Conservation (phyloP, 2,888 invertebrate genomes). For the Orthosia cruda region DNA sequence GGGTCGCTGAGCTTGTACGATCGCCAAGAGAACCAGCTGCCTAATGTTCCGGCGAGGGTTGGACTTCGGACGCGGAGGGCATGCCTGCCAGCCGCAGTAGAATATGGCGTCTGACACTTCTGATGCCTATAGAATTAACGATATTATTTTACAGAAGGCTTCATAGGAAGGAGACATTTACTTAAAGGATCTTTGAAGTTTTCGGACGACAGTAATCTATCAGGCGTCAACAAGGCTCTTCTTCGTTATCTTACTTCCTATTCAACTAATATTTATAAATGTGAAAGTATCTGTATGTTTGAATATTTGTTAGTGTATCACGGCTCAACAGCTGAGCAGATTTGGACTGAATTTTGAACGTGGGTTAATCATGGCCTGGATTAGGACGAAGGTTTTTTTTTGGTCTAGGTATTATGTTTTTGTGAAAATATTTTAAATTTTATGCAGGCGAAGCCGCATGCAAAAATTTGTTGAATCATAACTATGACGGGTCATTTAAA, state of each 20-base stretch:
- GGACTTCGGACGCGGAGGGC: constrained; percentile 63
- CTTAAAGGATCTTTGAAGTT: not conserved
- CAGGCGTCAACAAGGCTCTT: too few species aligned
- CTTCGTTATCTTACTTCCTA: too few species aligned
- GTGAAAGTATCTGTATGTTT: too few species aligned
- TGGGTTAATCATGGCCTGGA: too few species aligned
- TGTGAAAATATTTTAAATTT: not conserved
- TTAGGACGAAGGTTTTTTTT: too few species aligned
- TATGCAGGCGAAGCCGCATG: too few species aligned
- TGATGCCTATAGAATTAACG: constrained; percentile 79
- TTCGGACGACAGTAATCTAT: not conserved
- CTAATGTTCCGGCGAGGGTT: constrained; percentile 73
- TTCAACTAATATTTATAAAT: too few species aligned
- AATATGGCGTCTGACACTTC: constrained; percentile 84
- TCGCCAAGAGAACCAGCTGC: constrained; percentile 80
- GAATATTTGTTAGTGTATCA: too few species aligned
- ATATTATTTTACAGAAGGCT: not conserved
- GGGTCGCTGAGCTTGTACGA: constrained; percentile 83
- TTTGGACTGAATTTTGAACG: too few species aligned
- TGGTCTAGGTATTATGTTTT: not conserved
- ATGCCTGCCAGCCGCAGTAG: constrained; percentile 86
- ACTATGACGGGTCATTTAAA: not conserved
- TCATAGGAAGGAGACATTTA: not conserved
- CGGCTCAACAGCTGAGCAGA: too few species aligned
- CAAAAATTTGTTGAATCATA: too few species aligned